Evolutionary conservation across 2,888 invertebrate species (phyloP), one percentile per base, ranked within the genome.

Genomic region (Lobophora halterata): DNA sequence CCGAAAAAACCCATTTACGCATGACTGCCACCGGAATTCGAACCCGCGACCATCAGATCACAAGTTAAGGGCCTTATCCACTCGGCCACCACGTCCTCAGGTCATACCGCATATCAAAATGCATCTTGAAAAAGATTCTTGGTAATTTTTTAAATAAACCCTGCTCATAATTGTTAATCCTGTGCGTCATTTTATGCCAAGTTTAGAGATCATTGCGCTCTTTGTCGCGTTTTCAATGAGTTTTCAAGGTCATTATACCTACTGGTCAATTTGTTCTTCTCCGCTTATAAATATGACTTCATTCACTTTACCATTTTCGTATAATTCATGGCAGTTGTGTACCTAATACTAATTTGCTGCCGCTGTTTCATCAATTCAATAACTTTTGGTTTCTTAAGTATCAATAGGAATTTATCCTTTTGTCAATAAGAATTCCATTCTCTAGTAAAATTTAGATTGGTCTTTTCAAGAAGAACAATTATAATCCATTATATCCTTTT

Each of bases 281-380:
- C 55, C 55, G 53, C 54, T 52, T 58, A 62, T 65, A 68, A 63
- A 64, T 55, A 64, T 70, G 71, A 70, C 61, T 63, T 71, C 71
- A 71, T 58, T 48, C 45, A 32, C n/a, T 41, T 52, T 47, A 49
- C 51, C 46, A 62, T 61, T 61, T 62, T 55, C 34, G 47, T 60
- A 5, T 68, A 58, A 69, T 65, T 65, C 47, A 36, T 47, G 25
- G 33, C 46, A 3, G 14, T 47, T 46, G 35, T 45, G 19, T 41
- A 12, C 28, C 35, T 35, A n/a, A n/a, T n/a, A n/a, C n/a, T n/a
- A n/a, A n/a, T n/a, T 28, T 21, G 11, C 11, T 25, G 23, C 39
- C 7, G 19, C 12, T 10, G 10, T 28, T 21, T 10, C n/a, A n/a
- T n/a, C n/a, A n/a, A n/a, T n/a, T n/a, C n/a, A n/a, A n/a, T n/a